Conservation (phyloP, 2,888 invertebrate genomes). For the Blomia tropicalis region DNA sequence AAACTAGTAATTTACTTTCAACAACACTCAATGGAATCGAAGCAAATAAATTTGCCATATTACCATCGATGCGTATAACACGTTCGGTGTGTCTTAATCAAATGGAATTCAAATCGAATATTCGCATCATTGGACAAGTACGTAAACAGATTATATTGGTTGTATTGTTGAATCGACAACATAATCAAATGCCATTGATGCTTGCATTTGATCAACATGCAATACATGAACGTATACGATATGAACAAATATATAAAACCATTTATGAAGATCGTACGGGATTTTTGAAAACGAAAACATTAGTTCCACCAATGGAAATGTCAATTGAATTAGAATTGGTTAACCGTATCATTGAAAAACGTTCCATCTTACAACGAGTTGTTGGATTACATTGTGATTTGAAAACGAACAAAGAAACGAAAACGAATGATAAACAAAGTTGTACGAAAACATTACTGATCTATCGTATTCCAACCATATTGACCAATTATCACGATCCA, state of each 20-base stretch:
- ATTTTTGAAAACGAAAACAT: neutral
- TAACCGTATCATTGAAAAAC: neutral
- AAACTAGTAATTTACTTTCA: too few species aligned
- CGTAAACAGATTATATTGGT: neutral
- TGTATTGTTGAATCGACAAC: neutral
- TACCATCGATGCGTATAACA: neutral
- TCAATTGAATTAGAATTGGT: neutral
- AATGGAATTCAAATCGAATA: neutral
- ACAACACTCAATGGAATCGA: too few species aligned
- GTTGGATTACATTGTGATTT: too few species aligned
- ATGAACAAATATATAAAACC: slow-evolving; percentile 47
- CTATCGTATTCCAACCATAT: too few species aligned
- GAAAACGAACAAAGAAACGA: too few species aligned
- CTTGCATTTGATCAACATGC: slow-evolving; percentile 72
- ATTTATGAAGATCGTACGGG: neutral
- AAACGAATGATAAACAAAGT: too few species aligned
- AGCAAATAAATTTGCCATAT: neutral
- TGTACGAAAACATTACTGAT: too few species aligned
- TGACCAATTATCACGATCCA: slow-evolving; percentile 6
- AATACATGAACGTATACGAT: slow-evolving; percentile 60
- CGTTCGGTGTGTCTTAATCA: neutral
- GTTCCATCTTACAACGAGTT: neutral
- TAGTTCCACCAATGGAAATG: slow-evolving; percentile 15
- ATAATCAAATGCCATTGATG: slow-evolving; percentile 34
- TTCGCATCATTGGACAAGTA: slow-evolving; percentile 9